Percentiles rank a stretch among this genome's conserved stretches.
Evolutionary conservation across 2,113 vertebrate species (phyloP).

Genomic region (Tachuris rubrigastra): DNA sequence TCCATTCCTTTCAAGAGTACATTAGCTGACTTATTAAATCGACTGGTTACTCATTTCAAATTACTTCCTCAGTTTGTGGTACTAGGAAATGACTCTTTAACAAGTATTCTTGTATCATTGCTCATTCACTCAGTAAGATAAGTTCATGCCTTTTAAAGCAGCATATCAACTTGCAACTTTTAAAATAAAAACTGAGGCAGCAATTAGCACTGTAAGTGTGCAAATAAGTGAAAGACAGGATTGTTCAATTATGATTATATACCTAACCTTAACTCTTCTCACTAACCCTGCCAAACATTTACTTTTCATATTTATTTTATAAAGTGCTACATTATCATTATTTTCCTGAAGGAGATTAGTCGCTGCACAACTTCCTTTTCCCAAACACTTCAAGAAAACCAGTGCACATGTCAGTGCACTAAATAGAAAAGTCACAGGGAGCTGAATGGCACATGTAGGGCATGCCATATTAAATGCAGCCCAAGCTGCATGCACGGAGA

Average conservation of each 20-base stretch:
- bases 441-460: slow-evolving; percentile 2
- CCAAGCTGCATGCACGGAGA: not conserved
- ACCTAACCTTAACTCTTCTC: slow-evolving; percentile 4
- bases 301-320: slow-evolving; percentile 24
- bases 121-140: not conserved
- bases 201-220: not conserved
- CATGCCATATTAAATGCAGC: not conserved
- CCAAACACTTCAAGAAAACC: slow-evolving; percentile 15
- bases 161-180: not conserved
- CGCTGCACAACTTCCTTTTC: slow-evolving; percentile 6
- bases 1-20: slow-evolving; percentile 44
- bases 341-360: slow-evolving; percentile 21
- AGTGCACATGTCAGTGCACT: not conserved
- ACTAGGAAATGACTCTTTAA: slow-evolving; percentile 53
- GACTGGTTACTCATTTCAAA: slow-evolving; percentile 57
- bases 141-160: slow-evolving; percentile 8
- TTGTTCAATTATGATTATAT: not conserved
- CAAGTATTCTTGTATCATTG: slow-evolving; percentile 28
- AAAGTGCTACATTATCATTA: slow-evolving; percentile 30
- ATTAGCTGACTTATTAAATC: slow-evolving; percentile 66
- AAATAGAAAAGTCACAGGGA: slow-evolving; percentile 27
- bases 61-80: slow-evolving; percentile 26
- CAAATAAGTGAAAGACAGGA: not conserved
- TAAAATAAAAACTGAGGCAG: not conserved
- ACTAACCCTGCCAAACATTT: not conserved